Evolutionary conservation across 2,113 vertebrate genomes (phyloP).

Genomic region (Gymnobelideus leadbeateri): DNA sequence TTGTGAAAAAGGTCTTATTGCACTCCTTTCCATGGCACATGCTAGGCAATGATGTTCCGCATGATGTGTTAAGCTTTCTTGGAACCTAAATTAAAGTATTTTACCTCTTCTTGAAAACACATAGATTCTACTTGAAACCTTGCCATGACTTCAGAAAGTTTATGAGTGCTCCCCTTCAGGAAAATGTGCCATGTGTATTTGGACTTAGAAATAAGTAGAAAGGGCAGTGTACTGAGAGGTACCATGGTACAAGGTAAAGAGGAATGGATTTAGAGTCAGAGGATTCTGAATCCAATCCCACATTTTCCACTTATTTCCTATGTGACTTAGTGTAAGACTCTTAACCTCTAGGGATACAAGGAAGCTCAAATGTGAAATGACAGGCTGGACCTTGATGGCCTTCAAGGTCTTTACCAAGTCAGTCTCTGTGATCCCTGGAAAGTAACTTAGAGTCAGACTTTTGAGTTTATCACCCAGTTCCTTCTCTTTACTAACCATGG

Average conservation of each 20-base stretch:
- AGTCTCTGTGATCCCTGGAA: not conserved
- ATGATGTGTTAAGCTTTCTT: not conserved
- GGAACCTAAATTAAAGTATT: not conserved
- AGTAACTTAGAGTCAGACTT: not conserved
- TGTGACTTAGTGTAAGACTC: not conserved
- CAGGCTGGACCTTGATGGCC: not conserved
- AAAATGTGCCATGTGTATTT: not conserved
- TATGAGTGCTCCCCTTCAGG: not conserved
- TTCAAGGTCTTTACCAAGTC: not conserved
- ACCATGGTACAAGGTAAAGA: not conserved
- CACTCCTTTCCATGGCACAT: too few relatives aligned
- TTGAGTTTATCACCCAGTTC: not conserved
- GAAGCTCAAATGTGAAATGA: not conserved
- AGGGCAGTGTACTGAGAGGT: not conserved
- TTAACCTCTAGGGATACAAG: not conserved
- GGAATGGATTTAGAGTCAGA: not conserved
- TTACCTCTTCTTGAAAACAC: not conserved
- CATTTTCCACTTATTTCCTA: not conserved
- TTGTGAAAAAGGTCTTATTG: too few relatives aligned
- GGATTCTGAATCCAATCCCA: not conserved
- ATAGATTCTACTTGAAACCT: too few relatives aligned
- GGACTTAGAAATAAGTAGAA: not conserved
- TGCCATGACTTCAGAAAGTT: too few relatives aligned
- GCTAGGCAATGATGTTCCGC: too few relatives aligned
- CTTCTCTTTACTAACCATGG: not conserved